A percentile compares a stretch with the other conserved stretches of the same genome.
These are phyloP conservation scores for Rhinopomastus cyanomelas DNA, from an alignment of 2,113 vertebrate species.

Conservation along the genomic window DNA sequence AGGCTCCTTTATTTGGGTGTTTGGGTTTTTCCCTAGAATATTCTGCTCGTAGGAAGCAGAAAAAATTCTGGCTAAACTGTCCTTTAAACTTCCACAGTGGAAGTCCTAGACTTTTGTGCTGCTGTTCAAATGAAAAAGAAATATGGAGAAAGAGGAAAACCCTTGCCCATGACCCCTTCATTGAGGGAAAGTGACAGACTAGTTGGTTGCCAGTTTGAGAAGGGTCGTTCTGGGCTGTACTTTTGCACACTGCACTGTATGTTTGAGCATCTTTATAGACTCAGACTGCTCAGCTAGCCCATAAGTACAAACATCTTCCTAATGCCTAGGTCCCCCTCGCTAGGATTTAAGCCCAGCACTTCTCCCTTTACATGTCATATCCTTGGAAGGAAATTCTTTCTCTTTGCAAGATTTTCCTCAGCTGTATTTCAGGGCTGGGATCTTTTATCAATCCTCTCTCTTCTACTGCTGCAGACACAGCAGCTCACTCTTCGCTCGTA, in stretches of 20 bases:
- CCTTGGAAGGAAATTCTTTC: not conserved
- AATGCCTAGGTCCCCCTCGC: not conserved
- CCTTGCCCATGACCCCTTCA: not conserved
- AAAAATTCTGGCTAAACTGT: not conserved
- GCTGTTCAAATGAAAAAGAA: not conserved
- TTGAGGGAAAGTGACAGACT: not conserved
- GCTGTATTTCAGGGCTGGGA: not conserved
- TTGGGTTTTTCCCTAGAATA: not conserved
- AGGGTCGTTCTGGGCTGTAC: not conserved
- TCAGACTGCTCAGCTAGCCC: not conserved
- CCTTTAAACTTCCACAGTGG: not conserved
- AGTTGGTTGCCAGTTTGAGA: not conserved
- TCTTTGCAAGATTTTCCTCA: not conserved
- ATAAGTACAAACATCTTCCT: not conserved
- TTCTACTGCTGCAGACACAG: not conserved
- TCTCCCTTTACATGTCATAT: not conserved
- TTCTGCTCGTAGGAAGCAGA: not conserved
- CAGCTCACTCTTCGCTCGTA: not conserved
- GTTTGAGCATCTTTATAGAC: not conserved
- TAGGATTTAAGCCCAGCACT: not conserved
- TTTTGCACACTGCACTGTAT: not conserved
- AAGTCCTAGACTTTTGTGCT: not conserved
- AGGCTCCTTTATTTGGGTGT: not conserved
- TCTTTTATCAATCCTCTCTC: not conserved
- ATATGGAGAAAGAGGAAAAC: not conserved